These are phyloP conservation scores for Apostichopus leukothele DNA, from an alignment of 53 echinoderm and acorn worm genomes.

Conservation along the genomic window DNA sequence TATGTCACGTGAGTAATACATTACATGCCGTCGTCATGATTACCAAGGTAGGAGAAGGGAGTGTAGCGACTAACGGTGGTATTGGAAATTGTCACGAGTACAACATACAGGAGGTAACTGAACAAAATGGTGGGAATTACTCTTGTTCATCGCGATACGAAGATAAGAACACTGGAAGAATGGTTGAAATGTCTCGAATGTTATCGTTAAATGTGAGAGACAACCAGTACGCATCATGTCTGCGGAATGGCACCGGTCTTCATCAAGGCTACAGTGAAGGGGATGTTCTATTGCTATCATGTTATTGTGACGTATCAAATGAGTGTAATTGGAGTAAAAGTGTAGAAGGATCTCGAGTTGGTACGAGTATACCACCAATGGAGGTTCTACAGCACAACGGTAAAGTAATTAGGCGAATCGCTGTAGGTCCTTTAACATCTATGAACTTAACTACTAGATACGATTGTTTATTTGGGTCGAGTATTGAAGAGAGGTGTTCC, in stretches of 20 bases:
- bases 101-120: background rate
- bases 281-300: background rate
- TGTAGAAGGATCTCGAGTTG: slow-evolving; percentile 3
- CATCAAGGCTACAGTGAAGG: background rate
- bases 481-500: no score
- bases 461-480: no score
- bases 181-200: background rate
- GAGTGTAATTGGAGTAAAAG: background rate
- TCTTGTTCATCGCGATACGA: background rate
- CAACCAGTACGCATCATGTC: background rate
- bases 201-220: background rate
- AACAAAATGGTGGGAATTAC: background rate
- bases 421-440: no score
- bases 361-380: background rate
- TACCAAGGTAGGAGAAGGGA: background rate
- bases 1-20: background rate
- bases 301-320: background rate
- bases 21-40: background rate
- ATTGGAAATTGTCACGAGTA: background rate
- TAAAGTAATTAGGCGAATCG: background rate
- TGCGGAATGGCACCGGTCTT: background rate
- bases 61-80: background rate
- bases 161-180: background rate
- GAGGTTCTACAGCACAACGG: background rate
- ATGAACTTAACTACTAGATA: no score